These are phyloP conservation scores for Sylvietta virens DNA, from an alignment of 2,113 vertebrate genomes.

Conservation along the genomic window DNA sequence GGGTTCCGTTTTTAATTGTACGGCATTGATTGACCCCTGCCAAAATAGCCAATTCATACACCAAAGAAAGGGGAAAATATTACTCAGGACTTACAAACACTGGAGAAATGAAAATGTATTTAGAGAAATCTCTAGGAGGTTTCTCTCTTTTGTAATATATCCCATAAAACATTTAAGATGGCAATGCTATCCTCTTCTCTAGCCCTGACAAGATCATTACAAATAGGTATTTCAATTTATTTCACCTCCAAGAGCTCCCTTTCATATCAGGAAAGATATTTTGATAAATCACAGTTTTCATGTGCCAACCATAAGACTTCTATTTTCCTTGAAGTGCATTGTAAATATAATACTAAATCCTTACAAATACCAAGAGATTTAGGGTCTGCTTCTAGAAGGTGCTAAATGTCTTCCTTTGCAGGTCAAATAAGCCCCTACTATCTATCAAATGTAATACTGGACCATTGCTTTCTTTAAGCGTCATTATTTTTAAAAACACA, in stretches of 20 bases:
- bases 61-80: neutral
- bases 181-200: neutral
- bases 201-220: neutral
- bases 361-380: neutral
- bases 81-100: neutral
- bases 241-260: neutral
- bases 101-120: neutral
- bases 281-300: neutral
- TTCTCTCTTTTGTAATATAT: neutral
- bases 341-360: slow-evolving; percentile 17
- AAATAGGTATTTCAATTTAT: neutral
- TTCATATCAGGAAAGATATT: neutral
- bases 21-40: neutral
- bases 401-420: neutral
- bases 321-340: neutral
- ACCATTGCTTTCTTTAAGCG: neutral
- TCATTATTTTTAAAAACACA: neutral
- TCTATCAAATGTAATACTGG: neutral
- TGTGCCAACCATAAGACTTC: neutral
- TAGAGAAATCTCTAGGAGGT: neutral
- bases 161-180: neutral
- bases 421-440: neutral
- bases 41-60: neutral
- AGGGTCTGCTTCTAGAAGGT: neutral
- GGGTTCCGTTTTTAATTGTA: neutral